Conservation (phyloP, 2,113 vertebrate species). For the Diglossa brunneiventris region DNA sequence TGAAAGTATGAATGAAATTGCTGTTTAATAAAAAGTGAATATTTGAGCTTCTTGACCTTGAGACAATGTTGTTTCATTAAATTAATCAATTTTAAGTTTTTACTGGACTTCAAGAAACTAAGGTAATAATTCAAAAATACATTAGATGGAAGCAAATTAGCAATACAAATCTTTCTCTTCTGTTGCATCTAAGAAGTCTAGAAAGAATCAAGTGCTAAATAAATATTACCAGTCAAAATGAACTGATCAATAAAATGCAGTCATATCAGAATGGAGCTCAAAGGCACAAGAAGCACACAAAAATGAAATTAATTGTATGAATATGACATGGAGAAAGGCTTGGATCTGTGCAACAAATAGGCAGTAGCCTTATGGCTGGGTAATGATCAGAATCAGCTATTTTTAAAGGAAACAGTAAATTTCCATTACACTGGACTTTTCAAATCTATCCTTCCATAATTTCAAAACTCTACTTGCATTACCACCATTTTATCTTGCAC, state of each 20-base stretch:
- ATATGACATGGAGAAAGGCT: not conserved
- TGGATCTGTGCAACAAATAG: not conserved
- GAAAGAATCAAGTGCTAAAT: not conserved
- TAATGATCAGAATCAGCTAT: not conserved
- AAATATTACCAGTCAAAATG: not conserved
- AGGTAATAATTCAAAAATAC: conserved; percentile 29
- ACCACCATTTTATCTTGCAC: not conserved
- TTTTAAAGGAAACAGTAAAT: not conserved
- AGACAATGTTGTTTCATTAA: conserved; percentile 59
- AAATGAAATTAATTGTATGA: not conserved
- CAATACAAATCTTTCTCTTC: not conserved
- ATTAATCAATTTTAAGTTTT: conserved; percentile 54
- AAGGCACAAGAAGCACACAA: not conserved
- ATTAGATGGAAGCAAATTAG: not conserved
- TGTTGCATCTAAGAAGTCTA: not conserved
- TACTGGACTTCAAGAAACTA: conserved; percentile 30
- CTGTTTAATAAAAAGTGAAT: conserved; percentile 57
- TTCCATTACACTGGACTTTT: not conserved
- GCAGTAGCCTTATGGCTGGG: not conserved
- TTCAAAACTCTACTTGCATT: not conserved
- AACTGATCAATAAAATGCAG: not conserved
- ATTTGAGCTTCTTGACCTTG: conserved; percentile 47
- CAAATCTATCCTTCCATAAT: not conserved
- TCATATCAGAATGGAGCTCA: not conserved
- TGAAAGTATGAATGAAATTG: conserved; percentile 52